phyloP scores from a whole-genome alignment of 2,888 invertebrate species.

The Cotesia congregata region DNA sequence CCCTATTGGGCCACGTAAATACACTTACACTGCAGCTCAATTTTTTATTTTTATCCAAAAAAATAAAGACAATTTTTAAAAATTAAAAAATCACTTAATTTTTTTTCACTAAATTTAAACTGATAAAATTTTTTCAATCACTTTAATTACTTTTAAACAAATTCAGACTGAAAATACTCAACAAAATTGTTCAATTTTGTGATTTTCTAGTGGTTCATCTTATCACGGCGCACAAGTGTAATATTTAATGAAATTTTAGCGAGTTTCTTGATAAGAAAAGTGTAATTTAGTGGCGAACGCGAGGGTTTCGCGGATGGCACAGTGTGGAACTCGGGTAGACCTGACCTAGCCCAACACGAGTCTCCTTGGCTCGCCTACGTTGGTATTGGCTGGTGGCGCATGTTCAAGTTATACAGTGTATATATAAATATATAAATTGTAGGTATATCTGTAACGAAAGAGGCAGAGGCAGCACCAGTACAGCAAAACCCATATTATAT shows the following conservation, averaged over 20 bases:
- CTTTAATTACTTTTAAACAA: no score
- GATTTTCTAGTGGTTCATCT: no score
- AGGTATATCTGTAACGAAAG: constrained; percentile 13
- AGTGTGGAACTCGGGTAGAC: constrained; percentile 69
- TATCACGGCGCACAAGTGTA: no score
- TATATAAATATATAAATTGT: not conserved
- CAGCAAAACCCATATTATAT: constrained; percentile 12
- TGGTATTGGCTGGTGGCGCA: constrained; percentile 59
- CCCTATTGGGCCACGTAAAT: constrained; percentile 29
- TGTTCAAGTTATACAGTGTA: constrained; percentile 34
- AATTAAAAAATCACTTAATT: not conserved
- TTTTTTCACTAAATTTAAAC: not conserved
- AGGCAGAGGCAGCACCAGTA: constrained; percentile 30
- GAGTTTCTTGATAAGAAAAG: no score
- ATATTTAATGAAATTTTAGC: no score
- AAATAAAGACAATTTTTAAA: not conserved
- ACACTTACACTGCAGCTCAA: constrained; percentile 15
- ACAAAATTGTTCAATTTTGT: no score
- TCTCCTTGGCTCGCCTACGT: constrained; percentile 63
- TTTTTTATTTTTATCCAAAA: not conserved
- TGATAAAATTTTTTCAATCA: no score
- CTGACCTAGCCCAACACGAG: constrained; percentile 70
- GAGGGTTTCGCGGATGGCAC: constrained; percentile 64
- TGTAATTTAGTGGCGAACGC: constrained; percentile 26
- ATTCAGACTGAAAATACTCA: no score